Evolutionary conservation across 2,888 invertebrate genomes (phyloP), one percentile per base, ranked within the genome.

Genomic region (Mesoligia furuncula): DNA sequence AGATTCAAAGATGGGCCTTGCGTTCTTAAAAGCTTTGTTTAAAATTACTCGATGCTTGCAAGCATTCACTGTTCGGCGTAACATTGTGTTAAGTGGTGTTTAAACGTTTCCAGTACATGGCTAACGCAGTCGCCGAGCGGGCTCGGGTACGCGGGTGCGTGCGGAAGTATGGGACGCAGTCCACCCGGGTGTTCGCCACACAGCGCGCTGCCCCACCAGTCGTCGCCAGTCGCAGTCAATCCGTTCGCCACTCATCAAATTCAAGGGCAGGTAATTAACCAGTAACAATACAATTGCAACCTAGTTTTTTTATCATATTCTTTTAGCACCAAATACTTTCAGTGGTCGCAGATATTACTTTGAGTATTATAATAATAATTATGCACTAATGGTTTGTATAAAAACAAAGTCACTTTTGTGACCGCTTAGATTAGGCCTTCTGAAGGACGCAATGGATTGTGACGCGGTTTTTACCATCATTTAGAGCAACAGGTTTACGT

Each of bases 101-200:
- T 84, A 77, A 85, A 87, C 75, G 71, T 73, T 93, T 94, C 2
- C 91, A 96, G 96, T 13, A 88, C 95, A 54, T 96, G 96, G 96
- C 81, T 96, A 82, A 91, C 94, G 3, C 96, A 95, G 84, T 90
- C 96, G 2, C 88, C 95, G 11, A 87, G 93, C 9, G 93, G 94
- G 13, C 88, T 96, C 67, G 93, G 94, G 0, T 96, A 96, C 83
- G 91, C 92, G 9, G 89, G 93, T 73, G 91, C 94, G 6, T 95
- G 95, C 83, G 91, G 93, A 36, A 91, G 93, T 67, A 94, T 95
- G 93, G 94, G 93, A 6, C 93, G 95, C 65, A 95, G 95, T 86
- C 95, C 96, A 0, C 93, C 95, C 0, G 95, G 94, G 42, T 95
- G 95, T 88, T 93, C 95, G 13, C 93, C 96, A 17, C 95, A 95